phyloP scores from a whole-genome alignment of 2,888 invertebrate species.

The Eristalinus sepulchralis region DNA sequence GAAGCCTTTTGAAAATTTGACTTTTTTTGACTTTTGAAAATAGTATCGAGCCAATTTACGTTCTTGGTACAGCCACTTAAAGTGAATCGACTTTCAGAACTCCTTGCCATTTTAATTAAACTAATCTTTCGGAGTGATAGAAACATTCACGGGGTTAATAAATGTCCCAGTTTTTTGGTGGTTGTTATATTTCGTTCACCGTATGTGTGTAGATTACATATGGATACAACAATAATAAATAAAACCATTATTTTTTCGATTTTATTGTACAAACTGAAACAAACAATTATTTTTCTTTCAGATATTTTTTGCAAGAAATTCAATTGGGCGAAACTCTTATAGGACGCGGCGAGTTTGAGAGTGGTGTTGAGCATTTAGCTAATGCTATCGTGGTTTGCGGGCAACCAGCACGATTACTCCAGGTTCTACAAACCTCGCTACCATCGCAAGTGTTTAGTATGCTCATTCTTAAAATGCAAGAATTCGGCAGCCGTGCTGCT shows the following conservation, averaged over 20 bases:
- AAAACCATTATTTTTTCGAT: not conserved
- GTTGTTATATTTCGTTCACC: too few species aligned
- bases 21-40: too few species aligned
- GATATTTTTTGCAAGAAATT: conserved; percentile 86
- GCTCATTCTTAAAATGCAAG: conserved; percentile 87
- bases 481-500: conserved; percentile 78
- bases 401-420: conserved; percentile 83
- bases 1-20: too few species aligned
- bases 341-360: conserved; percentile 92
- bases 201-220: too few species aligned
- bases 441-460: conserved; percentile 97
- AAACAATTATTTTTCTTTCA: conserved; percentile 72
- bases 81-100: too few species aligned
- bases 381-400: conserved; percentile 99
- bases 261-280: not conserved
- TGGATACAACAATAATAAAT: too few species aligned
- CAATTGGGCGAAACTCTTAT: conserved; percentile 96
- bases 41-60: too few species aligned
- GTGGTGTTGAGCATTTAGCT: conserved; percentile 96
- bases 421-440: conserved; percentile 93
- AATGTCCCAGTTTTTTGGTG: too few species aligned
- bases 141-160: too few species aligned
- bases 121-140: too few species aligned
- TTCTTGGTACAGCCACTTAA: too few species aligned
- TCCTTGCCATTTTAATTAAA: too few species aligned